Conservation (phyloP, 2,797 vertebrate species). For the Bucorvus abyssinicus region DNA sequence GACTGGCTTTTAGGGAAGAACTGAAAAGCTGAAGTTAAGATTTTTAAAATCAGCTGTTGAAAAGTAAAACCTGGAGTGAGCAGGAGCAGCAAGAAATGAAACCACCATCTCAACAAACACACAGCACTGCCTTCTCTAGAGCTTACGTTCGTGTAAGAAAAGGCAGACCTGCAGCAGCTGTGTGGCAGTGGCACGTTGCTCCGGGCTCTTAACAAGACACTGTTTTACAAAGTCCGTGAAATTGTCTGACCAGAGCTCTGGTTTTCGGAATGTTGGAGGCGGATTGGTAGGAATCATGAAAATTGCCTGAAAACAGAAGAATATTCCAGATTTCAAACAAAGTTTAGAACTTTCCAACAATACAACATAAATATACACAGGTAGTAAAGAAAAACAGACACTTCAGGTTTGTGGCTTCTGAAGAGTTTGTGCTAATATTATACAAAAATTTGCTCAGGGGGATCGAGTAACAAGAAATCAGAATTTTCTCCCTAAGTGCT, state of each 20-base stretch:
- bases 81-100: neutral
- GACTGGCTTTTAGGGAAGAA: neutral
- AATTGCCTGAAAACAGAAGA: constrained; percentile 82
- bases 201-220: constrained; percentile 92
- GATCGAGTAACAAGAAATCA: neutral
- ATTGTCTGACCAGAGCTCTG: constrained; percentile 83
- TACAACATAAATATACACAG: neutral
- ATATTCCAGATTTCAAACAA: neutral
- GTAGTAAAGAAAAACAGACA: accelerated
- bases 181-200: constrained; percentile 88
- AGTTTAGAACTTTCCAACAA: neutral
- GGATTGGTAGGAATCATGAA: constrained; percentile 98
- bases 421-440: neutral
- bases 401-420: neutral
- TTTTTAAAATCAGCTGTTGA: neutral
- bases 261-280: constrained; percentile 88
- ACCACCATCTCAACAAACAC: neutral
- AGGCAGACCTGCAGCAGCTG: constrained; percentile 86
- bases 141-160: neutral
- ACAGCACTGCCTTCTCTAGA: neutral
- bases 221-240: constrained; percentile 89
- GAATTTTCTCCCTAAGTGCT: neutral
- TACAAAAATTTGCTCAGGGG: neutral
- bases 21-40: neutral
- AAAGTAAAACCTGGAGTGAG: neutral